Evolutionary conservation across 1,140 invertebrate species (phyloP).

Genomic region (Dysdera silvatica): DNA sequence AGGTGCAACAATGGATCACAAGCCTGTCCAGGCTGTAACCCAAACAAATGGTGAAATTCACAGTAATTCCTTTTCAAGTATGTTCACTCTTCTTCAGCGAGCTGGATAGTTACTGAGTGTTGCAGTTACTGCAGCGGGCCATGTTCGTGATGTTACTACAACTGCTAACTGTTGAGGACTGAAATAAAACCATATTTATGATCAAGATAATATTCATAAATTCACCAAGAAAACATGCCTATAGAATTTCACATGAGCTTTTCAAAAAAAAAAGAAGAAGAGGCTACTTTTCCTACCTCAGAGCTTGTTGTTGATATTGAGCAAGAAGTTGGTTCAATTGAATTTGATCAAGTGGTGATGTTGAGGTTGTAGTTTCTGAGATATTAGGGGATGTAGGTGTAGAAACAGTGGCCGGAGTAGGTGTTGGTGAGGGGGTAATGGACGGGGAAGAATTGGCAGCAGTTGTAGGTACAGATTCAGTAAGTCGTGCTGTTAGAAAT

Average conservation of each 20-base stretch:
- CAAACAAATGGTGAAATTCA: constrained; percentile 28
- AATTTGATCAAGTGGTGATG: constrained; percentile 37
- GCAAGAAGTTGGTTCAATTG: constrained; percentile 42
- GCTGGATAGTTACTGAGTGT: constrained; percentile 31
- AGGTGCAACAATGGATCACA: constrained; percentile 25
- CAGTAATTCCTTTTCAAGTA: constrained; percentile 12
- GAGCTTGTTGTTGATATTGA: constrained; percentile 26
- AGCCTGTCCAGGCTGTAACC: constrained; percentile 23
- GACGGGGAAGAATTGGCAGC: constrained; percentile 34
- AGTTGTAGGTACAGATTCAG: constrained; percentile 31
- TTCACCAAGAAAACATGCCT: background rate
- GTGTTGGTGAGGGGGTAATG: constrained; percentile 27
- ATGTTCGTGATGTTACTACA: constrained; percentile 20
- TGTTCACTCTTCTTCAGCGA: constrained; percentile 20
- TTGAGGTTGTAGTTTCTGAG: background rate
- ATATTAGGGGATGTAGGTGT: constrained; percentile 34
- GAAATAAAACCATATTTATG: background rate
- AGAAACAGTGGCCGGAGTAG: constrained; percentile 14
- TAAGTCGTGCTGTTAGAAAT: constrained; percentile 29
- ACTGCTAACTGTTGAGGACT: constrained; percentile 20
- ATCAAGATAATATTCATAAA: background rate
- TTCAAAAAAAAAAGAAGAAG: background rate
- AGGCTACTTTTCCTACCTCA: constrained; percentile 7
- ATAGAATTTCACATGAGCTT: background rate
- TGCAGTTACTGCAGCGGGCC: constrained; percentile 21